Evolutionary conservation across 1,140 invertebrate genomes (phyloP), one percentile per base, ranked within the genome.

Genomic region (Hirudo medicinalis): DNA sequence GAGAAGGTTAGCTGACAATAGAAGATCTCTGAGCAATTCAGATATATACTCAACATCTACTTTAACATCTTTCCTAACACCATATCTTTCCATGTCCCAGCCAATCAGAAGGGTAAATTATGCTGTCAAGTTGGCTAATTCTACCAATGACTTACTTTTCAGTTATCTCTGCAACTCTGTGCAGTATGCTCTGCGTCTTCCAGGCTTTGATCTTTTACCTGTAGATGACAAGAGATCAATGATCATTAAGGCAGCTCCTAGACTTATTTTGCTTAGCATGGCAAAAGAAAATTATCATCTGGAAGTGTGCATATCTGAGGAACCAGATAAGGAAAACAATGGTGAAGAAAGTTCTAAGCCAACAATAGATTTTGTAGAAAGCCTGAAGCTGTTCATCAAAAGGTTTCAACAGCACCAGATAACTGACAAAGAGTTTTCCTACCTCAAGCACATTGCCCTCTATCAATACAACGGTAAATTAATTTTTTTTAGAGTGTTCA

Each of bases 51-150:
- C 43, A 49, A 49, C 43, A 49, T 49, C 43, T 49, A 49, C 43
- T 49, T 49, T 49, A 49, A 49, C 43, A 49, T 49, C 43, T 49
- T 49, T 49, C 43, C 43, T 49, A 49, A 17, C 57, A 63, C 22
- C 22, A 63, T 63, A 32, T 63, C 57, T 63, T 63, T 63, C 57
- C 57, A 63, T 32, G 57, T 63, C 29, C 57, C 22, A 63, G 22
- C 22, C 22, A 32, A 25, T 25, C 11, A 63, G 57, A 63, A 63
- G 43, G 43, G 43, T 49, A 49, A 49, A 49, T 49, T 13, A 49
- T 49, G 22, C 57, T 13, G 29, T 63, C 22, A 63, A 25, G 57
- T 32, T 63, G 29, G 22, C 57, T 22, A 13, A 22, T 25, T 63
- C 57, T 63, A 13, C 57, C 22, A 63, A 63, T 15, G 57, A 63